Evolutionary conservation across 2,113 vertebrate genomes (phyloP).

Genomic region (Colius striatus): DNA sequence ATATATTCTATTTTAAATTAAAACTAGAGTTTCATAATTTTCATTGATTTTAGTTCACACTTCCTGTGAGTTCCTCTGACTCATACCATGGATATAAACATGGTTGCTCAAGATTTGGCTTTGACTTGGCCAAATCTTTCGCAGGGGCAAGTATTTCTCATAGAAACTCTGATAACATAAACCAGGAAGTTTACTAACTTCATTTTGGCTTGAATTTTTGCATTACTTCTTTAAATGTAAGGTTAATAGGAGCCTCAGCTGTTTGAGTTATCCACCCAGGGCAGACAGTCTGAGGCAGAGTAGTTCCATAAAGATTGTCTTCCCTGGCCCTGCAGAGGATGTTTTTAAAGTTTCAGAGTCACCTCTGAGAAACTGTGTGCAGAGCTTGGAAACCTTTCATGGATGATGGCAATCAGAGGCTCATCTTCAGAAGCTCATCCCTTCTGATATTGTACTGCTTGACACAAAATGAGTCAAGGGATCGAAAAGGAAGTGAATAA

Average conservation of each 20-base stretch:
- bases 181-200: not conserved
- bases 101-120: not conserved
- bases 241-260: not conserved
- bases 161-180: not conserved
- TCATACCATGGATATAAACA: not conserved
- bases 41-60: not conserved
- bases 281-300: not conserved
- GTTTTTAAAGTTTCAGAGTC: not conserved
- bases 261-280: not conserved
- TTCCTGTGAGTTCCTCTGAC: not conserved
- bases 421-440: not conserved
- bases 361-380: not conserved
- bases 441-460: fast-evolving
- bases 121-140: not conserved
- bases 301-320: not conserved
- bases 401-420: not conserved
- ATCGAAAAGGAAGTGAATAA: not conserved
- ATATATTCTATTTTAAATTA: not conserved
- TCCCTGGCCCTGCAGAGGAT: not conserved
- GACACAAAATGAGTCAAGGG: not conserved
- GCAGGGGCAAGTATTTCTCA: not conserved
- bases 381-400: not conserved
- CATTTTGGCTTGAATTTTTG: not conserved
- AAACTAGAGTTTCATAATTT: not conserved
- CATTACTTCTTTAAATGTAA: not conserved